These are phyloP conservation scores for Chromoteleia sp. DNA, from an alignment of 2,888 invertebrate genomes.

Conservation along the genomic window DNA sequence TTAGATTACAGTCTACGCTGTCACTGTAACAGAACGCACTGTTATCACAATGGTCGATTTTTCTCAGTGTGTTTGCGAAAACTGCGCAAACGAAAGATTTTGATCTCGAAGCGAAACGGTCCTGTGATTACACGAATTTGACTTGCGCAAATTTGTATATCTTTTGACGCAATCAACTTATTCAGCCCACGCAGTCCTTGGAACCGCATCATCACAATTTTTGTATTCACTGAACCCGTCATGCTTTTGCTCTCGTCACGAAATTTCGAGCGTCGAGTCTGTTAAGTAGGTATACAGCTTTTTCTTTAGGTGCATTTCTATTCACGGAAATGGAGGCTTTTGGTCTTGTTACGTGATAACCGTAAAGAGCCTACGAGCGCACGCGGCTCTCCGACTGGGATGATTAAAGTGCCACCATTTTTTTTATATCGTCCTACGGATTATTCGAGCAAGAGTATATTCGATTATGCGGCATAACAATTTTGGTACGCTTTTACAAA, in stretches of 20 bases:
- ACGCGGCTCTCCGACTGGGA: constrained; percentile 7
- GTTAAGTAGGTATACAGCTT: constrained; percentile 43
- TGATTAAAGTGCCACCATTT: constrained; percentile 43
- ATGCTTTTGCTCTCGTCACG: constrained; percentile 34
- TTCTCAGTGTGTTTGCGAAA: too few relatives aligned
- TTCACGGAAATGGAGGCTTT: constrained; percentile 46
- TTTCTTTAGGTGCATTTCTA: constrained; percentile 45
- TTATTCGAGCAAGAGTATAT: constrained; percentile 31
- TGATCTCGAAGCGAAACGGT: too few relatives aligned
- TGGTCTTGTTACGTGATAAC: constrained; percentile 40
- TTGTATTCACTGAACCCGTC: constrained; percentile 31
- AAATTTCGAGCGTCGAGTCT: constrained; percentile 41
- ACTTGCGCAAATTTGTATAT: constrained; percentile 11
- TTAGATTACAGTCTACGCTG: too few relatives aligned
- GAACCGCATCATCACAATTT: constrained; percentile 28
- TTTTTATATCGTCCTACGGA: constrained; percentile 26
- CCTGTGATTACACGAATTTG: background rate
- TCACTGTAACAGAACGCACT: too few relatives aligned
- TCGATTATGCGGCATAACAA: constrained; percentile 49
- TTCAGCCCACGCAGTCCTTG: constrained; percentile 33
- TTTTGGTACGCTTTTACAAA: constrained; percentile 23
- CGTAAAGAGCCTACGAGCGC: constrained; percentile 28
- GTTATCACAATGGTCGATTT: too few relatives aligned
- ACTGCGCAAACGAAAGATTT: too few relatives aligned
- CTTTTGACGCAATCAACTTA: constrained; percentile 42